Base-by-base conservation (phyloP, 2,888 invertebrate genomes). In the Tenodera sinensis region DNA sequence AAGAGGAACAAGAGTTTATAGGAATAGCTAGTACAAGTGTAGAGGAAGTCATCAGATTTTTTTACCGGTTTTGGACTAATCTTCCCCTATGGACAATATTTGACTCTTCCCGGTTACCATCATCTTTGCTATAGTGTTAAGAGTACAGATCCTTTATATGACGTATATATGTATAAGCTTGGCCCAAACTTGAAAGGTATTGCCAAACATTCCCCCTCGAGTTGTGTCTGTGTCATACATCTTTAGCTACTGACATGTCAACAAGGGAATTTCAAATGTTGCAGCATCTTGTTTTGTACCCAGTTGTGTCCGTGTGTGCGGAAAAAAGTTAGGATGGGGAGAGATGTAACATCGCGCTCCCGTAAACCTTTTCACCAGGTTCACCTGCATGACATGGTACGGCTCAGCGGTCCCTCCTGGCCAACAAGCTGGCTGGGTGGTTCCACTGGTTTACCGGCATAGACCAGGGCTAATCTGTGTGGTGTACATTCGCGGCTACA, bases 401-500 rank as follows among this genome's bases (percentile, higher is more conserved):
- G 54, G 20, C 54, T 71, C 20, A 71, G 54, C 54, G 54, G 54
- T 71, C 54, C 54, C 54, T 71, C 54, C 54, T 25, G 54, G 54
- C 54, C 54, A 6, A 71, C 54, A 71, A 71, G 54, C 54, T 71
- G 54, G 6, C 54, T 71, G 47, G 84, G 85, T 27, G 27, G 85
- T 47, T 42, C 42, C n/a, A 28, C 47, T 85, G 87, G 87, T 87
- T 87, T 87, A 83, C 87, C 87, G 81, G 71, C 87, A 42, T 27
- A 83, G 27, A 87, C 87, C 87, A 87, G 87, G 83, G 82, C 87
- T 87, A 87, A 87, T 83, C 34, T 30, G 34, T 34, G 83, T 42
- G 34, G 82, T 34, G 82, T 85, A 20, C 42, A 15, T 12, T 7
- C 27, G 85, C 20, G 54, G 54, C 54, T 71, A 71, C 54, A 71